These are phyloP conservation scores for Oreochromis tanganicae DNA, from an alignment of 2,113 vertebrate genomes.

Conservation along the genomic window DNA sequence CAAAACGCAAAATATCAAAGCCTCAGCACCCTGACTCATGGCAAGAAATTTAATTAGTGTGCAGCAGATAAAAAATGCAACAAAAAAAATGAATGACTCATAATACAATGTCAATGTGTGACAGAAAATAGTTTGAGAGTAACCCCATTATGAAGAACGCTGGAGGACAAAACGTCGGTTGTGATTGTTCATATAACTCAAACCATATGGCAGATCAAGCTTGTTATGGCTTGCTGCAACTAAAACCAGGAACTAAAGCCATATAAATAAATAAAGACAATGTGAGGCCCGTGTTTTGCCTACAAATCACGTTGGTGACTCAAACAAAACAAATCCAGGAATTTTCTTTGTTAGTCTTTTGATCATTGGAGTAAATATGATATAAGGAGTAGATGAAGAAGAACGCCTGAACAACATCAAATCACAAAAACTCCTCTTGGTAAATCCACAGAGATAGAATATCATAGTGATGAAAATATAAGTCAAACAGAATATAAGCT, in stretches of 20 bases:
- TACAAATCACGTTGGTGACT: background rate
- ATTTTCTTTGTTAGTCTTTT: background rate
- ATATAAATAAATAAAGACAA: background rate
- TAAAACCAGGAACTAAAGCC: background rate
- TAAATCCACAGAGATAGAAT: background rate
- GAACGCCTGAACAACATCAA: background rate
- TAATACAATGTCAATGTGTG: background rate
- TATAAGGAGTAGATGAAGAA: background rate
- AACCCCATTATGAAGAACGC: background rate
- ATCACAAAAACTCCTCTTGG: background rate
- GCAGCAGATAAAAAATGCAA: background rate
- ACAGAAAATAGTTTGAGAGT: background rate
- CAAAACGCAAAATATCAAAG: conserved; percentile 7
- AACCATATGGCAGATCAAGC: background rate
- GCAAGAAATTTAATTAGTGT: background rate
- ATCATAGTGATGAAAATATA: background rate
- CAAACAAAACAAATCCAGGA: background rate
- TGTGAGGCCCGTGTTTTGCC: background rate
- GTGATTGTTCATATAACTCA: background rate
- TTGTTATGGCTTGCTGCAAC: background rate
- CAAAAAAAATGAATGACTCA: background rate
- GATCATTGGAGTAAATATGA: background rate
- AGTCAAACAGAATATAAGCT: background rate
- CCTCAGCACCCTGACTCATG: background rate
- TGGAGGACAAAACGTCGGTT: background rate